These are phyloP conservation scores for Podarcis cretensis DNA, from an alignment of 2,113 vertebrate species.

Conservation along the genomic window DNA sequence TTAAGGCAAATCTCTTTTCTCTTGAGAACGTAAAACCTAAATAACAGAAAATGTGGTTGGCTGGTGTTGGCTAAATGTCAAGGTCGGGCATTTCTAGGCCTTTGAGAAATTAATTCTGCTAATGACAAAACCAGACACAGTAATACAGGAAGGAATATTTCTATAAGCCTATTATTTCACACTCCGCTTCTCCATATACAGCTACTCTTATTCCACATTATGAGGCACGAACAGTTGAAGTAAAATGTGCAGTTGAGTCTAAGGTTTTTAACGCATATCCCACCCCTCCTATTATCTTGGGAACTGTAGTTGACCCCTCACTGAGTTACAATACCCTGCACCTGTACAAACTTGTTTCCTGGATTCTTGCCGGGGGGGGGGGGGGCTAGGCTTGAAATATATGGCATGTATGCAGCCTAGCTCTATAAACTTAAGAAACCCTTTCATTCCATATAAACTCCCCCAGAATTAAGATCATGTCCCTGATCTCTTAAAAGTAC, in stretches of 20 bases:
- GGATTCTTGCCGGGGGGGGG: too few species aligned
- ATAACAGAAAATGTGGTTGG: slow-evolving; percentile 58
- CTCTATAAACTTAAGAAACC: neutral
- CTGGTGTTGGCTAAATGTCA: slow-evolving; percentile 25
- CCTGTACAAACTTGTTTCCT: too few species aligned
- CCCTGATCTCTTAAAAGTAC: neutral
- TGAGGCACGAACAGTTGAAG: slow-evolving; percentile 38
- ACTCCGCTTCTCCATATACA: slow-evolving; percentile 35
- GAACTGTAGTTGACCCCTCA: too few species aligned
- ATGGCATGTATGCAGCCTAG: too few species aligned
- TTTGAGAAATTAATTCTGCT: slow-evolving; percentile 48
- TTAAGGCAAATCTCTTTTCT: slow-evolving; percentile 36
- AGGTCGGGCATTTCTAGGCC: slow-evolving; percentile 40
- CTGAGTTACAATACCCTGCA: too few species aligned
- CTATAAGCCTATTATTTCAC: slow-evolving; percentile 45
- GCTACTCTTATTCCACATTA: slow-evolving; percentile 55
- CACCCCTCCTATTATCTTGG: too few species aligned
- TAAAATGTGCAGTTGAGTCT: slow-evolving; percentile 9
- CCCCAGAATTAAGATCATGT: neutral
- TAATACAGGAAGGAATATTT: slow-evolving; percentile 65
- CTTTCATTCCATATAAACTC: neutral
- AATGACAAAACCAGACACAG: slow-evolving; percentile 53
- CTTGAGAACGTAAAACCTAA: slow-evolving; percentile 56
- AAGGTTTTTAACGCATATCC: too few species aligned
- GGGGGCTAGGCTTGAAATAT: too few species aligned